Evolutionary conservation across 1,140 invertebrate species (phyloP), one percentile per base, ranked within the genome.

Genomic region (Leptinotarsa undecemlineata): DNA sequence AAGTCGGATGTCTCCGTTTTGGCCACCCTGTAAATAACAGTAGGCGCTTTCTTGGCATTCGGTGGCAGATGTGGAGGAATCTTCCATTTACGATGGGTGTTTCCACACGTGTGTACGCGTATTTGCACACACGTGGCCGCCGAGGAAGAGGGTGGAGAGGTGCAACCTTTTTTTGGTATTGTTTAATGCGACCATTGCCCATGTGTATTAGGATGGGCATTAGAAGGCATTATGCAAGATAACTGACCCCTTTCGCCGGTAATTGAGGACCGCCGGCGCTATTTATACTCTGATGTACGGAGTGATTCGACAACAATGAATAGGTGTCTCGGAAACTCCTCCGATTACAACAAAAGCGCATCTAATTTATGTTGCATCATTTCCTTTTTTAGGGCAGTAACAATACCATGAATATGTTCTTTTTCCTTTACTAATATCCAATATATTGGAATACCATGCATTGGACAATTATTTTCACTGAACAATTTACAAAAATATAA

Each of bases 131-230:
- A 57, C 51, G 51, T 57, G 51, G 51, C 51, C 51, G 4, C n/a
- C 15, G 51, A 57, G 51, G 51, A 57, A 57, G 51, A 13, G 51
- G 51, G 51, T 57, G 51, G 51, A 57, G 51, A 15, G 17, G 51
- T 57, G 51, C 51, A 17, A 4, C 51, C 51, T 57, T 57, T 57
- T 57, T 57, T 19, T 4, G n/a, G 51, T 57, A 57, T 57, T 57
- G 51, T 57, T 57, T 57, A 57, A 57, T 57, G 51, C n/a, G 51
- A n/a, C 51, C 51, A 57, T 57, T 57, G 51, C 15, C 51, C 51
- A 57, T 57, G 51, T 57, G 51, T n/a, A 13, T 15, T 17, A 57
- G 51, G 51, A 57, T 57, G 51, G 51, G 4, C n/a, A 57, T 57
- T 57, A 57, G 15, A 57, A 4, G n/a, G 15, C 51, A 57, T 57